These are phyloP conservation scores for Rhopalosiphum padi DNA, from an alignment of 1,140 invertebrate genomes.

Conservation along the genomic window DNA sequence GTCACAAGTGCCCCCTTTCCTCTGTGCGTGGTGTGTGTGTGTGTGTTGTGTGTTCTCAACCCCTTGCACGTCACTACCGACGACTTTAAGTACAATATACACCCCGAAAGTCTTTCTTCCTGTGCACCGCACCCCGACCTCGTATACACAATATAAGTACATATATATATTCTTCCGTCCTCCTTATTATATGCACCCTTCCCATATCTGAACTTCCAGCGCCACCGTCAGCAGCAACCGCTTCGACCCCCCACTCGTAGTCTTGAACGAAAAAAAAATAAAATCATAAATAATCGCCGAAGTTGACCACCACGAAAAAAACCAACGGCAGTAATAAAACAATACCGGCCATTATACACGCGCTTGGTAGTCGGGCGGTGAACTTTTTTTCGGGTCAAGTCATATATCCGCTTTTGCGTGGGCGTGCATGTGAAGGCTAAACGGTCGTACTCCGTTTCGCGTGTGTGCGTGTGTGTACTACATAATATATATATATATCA, in stretches of 20 bases:
- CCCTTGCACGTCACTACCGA: neutral
- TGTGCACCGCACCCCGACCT: neutral
- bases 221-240: neutral
- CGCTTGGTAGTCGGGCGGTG: neutral
- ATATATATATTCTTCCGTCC: neutral
- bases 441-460: neutral
- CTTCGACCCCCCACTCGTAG: no score
- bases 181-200: neutral
- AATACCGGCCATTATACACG: neutral
- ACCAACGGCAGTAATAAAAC: constrained; percentile 12
- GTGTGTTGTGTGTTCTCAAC: neutral
- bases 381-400: constrained; percentile 36
- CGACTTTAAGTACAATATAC: neutral
- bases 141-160: neutral
- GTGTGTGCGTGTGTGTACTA: neutral
- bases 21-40: neutral
- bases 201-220: neutral
- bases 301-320: neutral
- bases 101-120: neutral
- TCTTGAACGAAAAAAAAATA: neutral
- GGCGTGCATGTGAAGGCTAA: constrained; percentile 21
- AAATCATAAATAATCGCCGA: constrained; percentile 18
- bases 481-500: neutral
- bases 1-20: neutral
- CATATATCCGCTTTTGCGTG: neutral